These are phyloP conservation scores for Mormyrus lacerda DNA, from an alignment of 2,113 vertebrate genomes.

Conservation along the genomic window DNA sequence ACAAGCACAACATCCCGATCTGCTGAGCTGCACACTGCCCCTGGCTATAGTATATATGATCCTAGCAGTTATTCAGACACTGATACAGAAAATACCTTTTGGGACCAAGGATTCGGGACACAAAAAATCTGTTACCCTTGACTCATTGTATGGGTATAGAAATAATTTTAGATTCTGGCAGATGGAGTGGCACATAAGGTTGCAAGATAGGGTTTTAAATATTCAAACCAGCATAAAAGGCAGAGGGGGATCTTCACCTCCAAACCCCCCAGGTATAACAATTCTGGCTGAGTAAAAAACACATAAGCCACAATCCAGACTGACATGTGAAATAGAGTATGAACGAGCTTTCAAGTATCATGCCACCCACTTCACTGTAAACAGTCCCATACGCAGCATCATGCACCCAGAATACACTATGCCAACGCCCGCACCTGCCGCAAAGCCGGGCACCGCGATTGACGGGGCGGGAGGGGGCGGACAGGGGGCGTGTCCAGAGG, in stretches of 20 bases:
- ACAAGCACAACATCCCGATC: not conserved
- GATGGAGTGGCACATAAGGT: not conserved
- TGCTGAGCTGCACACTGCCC: not conserved
- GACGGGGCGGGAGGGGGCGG: no score
- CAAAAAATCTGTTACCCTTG: not conserved
- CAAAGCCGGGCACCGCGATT: not conserved
- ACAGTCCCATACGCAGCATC: not conserved
- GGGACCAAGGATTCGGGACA: not conserved
- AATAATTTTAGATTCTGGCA: not conserved
- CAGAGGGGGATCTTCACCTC: not conserved
- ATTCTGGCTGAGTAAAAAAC: not conserved
- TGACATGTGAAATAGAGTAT: not conserved
- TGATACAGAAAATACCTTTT: not conserved
- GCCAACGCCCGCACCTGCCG: not conserved
- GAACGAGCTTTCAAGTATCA: not conserved
- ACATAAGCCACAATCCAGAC: not conserved
- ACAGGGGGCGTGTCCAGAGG: not conserved
- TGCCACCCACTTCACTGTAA: not conserved
- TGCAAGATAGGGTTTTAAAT: not conserved
- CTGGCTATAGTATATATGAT: not conserved
- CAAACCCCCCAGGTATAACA: not conserved
- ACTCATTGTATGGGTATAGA: not conserved
- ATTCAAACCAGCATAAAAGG: not conserved
- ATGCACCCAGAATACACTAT: not conserved
- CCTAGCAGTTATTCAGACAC: not conserved